phyloP scores from a whole-genome alignment of 2,797 vertebrate species.

The Sternarchorhynchus goeldii region DNA sequence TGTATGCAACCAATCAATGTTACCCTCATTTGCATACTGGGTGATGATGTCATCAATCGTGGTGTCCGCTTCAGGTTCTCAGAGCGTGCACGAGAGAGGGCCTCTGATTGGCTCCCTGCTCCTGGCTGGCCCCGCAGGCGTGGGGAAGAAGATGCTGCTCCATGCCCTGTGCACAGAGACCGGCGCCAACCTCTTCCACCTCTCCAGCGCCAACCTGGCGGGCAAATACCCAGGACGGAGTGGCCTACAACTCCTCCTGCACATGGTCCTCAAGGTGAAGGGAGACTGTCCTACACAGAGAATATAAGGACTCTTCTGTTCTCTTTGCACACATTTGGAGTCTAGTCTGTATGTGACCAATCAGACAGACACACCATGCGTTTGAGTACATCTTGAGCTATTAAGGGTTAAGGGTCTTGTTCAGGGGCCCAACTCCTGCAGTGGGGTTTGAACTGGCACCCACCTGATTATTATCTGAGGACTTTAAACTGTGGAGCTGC shows the following conservation, averaged over 20 bases:
- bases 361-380: too few species aligned
- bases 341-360: too few species aligned
- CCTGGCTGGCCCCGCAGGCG: conserved; percentile 77
- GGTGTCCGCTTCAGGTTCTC: conserved; percentile 73
- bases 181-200: conserved; percentile 84
- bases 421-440: too few species aligned
- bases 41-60: background rate
- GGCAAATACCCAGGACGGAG: conserved; percentile 78
- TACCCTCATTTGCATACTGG: too few species aligned
- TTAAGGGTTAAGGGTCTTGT: too few species aligned
- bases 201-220: conserved; percentile 72
- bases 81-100: conserved; percentile 77
- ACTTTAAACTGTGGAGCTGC: too few species aligned
- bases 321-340: too few species aligned
- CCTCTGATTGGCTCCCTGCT: conserved; percentile 79
- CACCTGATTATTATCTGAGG: too few species aligned
- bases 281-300: background rate
- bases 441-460: too few species aligned
- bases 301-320: too few species aligned
- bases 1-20: too few species aligned
- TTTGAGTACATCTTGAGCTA: too few species aligned
- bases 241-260: conserved; percentile 77
- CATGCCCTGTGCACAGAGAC: conserved; percentile 85
- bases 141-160: conserved; percentile 87
- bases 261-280: conserved; percentile 82